Evolutionary conservation across 2,113 vertebrate species (phyloP).

Genomic region (Thunnus maccoyii): DNA sequence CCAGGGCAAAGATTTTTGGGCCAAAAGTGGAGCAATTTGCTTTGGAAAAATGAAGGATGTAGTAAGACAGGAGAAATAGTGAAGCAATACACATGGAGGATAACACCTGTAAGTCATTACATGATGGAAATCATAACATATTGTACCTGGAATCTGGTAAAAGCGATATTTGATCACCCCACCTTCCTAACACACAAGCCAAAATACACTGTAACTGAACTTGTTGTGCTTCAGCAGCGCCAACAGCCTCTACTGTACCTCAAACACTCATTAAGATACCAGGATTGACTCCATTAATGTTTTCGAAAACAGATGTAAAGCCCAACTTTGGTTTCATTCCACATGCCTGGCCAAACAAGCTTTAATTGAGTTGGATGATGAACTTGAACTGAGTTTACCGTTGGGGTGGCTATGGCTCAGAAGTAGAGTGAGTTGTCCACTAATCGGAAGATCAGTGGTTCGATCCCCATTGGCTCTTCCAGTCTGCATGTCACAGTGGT

Average conservation of each 20-base stretch:
- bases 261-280: slow-evolving; percentile 58
- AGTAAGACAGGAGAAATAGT: slow-evolving; percentile 24
- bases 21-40: slow-evolving; percentile 39
- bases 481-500: no score
- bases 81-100: slow-evolving; percentile 20
- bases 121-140: slow-evolving; percentile 36
- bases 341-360: slow-evolving; percentile 46
- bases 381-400: slow-evolving; percentile 20
- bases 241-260: slow-evolving; percentile 30
- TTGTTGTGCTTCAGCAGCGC: slow-evolving; percentile 50
- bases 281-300: slow-evolving; percentile 44
- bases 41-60: slow-evolving; percentile 25
- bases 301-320: slow-evolving; percentile 54
- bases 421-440: no score
- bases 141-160: slow-evolving; percentile 47
- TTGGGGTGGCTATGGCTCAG: no score
- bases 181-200: slow-evolving; percentile 30
- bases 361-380: slow-evolving; percentile 40
- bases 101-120: slow-evolving; percentile 64
- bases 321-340: slow-evolving; percentile 23
- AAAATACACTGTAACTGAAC: slow-evolving; percentile 45
- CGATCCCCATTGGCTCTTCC: no score
- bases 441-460: no score
- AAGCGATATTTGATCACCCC: slow-evolving; percentile 50
- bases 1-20: slow-evolving; percentile 27